A percentile compares a stretch with the other conserved stretches of the same genome.
Evolutionary conservation across 1,140 invertebrate species (phyloP).

Genomic region (Caenorhabditis brenneri): DNA sequence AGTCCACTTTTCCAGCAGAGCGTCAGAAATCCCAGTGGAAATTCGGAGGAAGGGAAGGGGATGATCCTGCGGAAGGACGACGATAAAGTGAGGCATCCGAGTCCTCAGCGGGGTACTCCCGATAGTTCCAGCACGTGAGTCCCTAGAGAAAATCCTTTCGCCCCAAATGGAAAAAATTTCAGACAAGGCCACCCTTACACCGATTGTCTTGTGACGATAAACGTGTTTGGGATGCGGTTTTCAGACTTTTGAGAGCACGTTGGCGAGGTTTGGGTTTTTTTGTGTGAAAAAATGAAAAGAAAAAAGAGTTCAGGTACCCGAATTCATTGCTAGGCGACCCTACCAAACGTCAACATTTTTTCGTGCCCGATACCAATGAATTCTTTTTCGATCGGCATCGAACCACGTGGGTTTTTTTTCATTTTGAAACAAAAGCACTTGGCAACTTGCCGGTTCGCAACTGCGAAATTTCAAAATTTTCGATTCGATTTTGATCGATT

Average conservation of each 20-base stretch:
- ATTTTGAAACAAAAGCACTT: neutral
- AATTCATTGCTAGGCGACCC: slow-evolving; percentile 96
- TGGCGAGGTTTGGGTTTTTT: slow-evolving; percentile 90
- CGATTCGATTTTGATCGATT: too few species aligned
- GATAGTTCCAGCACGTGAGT: slow-evolving; percentile 25
- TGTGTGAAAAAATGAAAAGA: neutral
- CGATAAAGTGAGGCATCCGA: neutral
- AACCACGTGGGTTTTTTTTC: slow-evolving; percentile 83
- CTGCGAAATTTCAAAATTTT: too few species aligned
- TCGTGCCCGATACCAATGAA: slow-evolving; percentile 95
- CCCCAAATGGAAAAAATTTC: neutral
- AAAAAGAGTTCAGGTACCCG: slow-evolving; percentile 74
- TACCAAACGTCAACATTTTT: slow-evolving; percentile 81
- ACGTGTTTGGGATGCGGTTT: slow-evolving; percentile 96
- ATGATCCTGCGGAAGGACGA: neutral
- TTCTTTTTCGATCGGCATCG: slow-evolving; percentile 99
- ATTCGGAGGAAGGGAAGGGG: slow-evolving; percentile 25
- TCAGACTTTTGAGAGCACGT: slow-evolving; percentile 94
- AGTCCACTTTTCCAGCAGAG: neutral
- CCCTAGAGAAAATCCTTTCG: neutral
- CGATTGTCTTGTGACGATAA: slow-evolving; percentile 69
- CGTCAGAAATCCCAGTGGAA: neutral
- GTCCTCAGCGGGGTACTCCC: slow-evolving; percentile 46
- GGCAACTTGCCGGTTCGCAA: too few species aligned
- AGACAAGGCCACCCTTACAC: slow-evolving; percentile 10